phyloP scores from a whole-genome alignment of 2,113 vertebrate genomes.

The Jaculus jaculus region DNA sequence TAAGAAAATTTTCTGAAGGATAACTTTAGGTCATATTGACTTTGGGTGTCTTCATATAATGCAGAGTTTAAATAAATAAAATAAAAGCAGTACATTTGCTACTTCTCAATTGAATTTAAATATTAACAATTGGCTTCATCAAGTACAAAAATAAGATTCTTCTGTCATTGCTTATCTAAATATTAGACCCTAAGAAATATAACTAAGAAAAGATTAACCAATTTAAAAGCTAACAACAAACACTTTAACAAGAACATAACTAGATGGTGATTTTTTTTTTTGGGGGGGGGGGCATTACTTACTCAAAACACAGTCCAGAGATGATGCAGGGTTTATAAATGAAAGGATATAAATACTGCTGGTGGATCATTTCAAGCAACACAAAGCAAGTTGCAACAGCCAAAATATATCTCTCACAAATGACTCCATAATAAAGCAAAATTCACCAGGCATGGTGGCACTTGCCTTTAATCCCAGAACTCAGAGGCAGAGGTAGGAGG shows the following conservation, averaged over 20 bases:
- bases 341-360: constrained; percentile 57
- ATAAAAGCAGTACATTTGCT: constrained; percentile 39
- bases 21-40: constrained; percentile 6
- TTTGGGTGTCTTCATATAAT: constrained; percentile 6
- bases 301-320: constrained; percentile 58
- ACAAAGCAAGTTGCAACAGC: constrained; percentile 56
- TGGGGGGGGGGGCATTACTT: constrained; percentile 6
- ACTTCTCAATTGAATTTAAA: constrained; percentile 44
- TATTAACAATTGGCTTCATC: constrained; percentile 42
- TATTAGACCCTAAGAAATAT: constrained; percentile 46
- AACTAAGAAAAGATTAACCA: constrained; percentile 53
- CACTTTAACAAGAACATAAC: constrained; percentile 51
- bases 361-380: constrained; percentile 57
- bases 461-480: too few relatives aligned
- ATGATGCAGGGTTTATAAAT: constrained; percentile 33
- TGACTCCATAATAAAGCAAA: background rate
- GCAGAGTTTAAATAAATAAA: constrained; percentile 42
- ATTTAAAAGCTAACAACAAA: constrained; percentile 61
- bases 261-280: constrained; percentile 51
- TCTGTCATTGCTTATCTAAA: constrained; percentile 62
- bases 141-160: background rate
- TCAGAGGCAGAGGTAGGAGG: too few relatives aligned
- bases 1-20: background rate
- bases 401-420: constrained; percentile 30
- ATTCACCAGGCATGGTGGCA: too few relatives aligned